phyloP scores from a whole-genome alignment of 2,888 invertebrate species.

The Drosophila falleni region DNA sequence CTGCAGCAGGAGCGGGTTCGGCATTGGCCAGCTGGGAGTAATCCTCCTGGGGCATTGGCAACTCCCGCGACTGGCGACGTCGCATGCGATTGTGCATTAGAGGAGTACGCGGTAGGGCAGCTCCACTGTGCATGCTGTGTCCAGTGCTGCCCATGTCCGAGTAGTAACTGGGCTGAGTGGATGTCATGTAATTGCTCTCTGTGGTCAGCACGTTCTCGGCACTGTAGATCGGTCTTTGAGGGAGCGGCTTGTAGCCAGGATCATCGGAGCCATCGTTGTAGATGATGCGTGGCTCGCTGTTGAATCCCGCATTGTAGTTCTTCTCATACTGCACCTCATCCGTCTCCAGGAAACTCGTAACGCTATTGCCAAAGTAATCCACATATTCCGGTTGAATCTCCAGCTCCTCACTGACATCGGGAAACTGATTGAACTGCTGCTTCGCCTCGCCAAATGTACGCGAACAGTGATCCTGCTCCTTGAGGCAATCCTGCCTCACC shows the following conservation, averaged over 20 bases:
- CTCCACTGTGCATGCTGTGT: constrained; percentile 55
- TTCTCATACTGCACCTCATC: constrained; percentile 84
- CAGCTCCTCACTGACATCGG: constrained; percentile 82
- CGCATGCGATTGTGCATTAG: constrained; percentile 82
- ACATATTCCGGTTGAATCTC: constrained; percentile 78
- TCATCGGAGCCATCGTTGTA: constrained; percentile 82
- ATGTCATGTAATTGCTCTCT: constrained; percentile 33
- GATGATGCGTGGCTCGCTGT: constrained; percentile 84
- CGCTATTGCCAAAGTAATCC: constrained; percentile 82
- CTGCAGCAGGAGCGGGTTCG: constrained; percentile 11
- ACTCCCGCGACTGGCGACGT: constrained; percentile 78
- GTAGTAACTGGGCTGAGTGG: constrained; percentile 55
- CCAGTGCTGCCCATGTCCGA: constrained; percentile 41
- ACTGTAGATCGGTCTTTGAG: constrained; percentile 78
- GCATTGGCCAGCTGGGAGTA: constrained; percentile 47
- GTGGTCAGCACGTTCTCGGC: constrained; percentile 75
- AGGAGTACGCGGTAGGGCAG: constrained; percentile 80
- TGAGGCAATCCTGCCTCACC: constrained; percentile 84
- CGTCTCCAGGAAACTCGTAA: constrained; percentile 80
- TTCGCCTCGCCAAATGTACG: constrained; percentile 85
- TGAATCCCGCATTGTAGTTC: constrained; percentile 81
- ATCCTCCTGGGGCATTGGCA: constrained; percentile 79
- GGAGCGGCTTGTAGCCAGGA: constrained; percentile 57
- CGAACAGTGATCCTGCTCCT: constrained; percentile 77
- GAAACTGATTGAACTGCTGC: constrained; percentile 82